These are phyloP conservation scores for Amphiduros pacificus DNA, from an alignment of 2,888 invertebrate species.

Conservation along the genomic window DNA sequence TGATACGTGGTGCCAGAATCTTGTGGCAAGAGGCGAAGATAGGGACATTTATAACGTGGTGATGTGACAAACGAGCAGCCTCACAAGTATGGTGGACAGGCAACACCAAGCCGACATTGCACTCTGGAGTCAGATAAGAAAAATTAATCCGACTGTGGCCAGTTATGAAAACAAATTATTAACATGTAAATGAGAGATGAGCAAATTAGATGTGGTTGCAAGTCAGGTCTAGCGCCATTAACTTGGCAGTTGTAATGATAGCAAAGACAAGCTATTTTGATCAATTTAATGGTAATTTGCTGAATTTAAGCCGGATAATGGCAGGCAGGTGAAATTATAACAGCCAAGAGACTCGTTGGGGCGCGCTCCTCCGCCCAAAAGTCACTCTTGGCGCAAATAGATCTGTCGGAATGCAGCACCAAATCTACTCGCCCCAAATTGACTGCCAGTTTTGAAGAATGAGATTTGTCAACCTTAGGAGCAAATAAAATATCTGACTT, in stretches of 20 bases:
- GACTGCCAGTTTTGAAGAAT: not conserved
- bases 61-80: not conserved
- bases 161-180: not conserved
- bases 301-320: too few relatives aligned
- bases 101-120: too few relatives aligned
- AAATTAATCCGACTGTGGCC: not conserved
- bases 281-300: too few relatives aligned
- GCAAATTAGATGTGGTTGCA: too few relatives aligned
- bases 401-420: not conserved
- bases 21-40: not conserved
- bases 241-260: too few relatives aligned
- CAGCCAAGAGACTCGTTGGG: too few relatives aligned
- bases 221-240: too few relatives aligned
- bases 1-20: not conserved
- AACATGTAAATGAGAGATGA: constrained; percentile 1
- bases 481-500: too few relatives aligned
- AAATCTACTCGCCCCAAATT: not conserved
- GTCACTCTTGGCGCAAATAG: not conserved
- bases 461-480: not conserved
- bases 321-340: too few relatives aligned
- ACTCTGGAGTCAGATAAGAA: too few relatives aligned
- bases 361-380: too few relatives aligned
- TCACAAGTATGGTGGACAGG: not conserved
- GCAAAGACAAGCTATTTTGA: too few relatives aligned
- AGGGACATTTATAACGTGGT: not conserved